These are phyloP conservation scores for Vidua chalybeata DNA, from an alignment of 2,113 vertebrate species.

Conservation along the genomic window DNA sequence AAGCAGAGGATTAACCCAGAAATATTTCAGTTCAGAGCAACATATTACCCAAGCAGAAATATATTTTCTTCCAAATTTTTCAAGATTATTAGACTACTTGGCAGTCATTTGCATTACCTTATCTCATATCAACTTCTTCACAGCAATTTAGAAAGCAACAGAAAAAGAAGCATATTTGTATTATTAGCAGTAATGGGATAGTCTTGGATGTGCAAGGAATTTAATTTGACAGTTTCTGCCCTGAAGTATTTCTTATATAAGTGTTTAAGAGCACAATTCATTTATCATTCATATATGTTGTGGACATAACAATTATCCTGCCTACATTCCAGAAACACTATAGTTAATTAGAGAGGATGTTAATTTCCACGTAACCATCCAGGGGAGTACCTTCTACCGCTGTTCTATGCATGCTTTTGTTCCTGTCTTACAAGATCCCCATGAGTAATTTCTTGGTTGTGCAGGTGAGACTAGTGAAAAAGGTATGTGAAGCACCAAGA, in stretches of 20 bases:
- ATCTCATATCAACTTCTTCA: conserved; percentile 30
- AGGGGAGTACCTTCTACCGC: not conserved
- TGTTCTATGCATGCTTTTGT: not conserved
- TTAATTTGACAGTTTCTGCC: not conserved
- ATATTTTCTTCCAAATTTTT: conserved; percentile 28
- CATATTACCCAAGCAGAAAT: conserved; percentile 23
- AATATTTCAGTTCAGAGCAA: conserved; percentile 52
- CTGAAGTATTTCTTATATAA: not conserved
- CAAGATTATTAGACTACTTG: not conserved
- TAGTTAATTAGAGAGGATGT: not conserved
- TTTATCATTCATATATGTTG: not conserved
- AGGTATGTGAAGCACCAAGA: accelerated
- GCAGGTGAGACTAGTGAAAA: not conserved
- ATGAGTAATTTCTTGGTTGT: not conserved
- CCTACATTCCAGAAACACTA: not conserved
- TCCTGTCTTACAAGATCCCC: not conserved
- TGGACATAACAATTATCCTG: not conserved
- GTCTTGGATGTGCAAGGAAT: not conserved
- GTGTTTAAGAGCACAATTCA: not conserved
- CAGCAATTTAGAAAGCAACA: not conserved
- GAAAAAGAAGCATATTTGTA: not conserved
- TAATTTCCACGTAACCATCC: not conserved
- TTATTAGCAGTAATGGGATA: not conserved
- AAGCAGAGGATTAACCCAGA: conserved; percentile 65
- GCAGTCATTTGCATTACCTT: conserved; percentile 32